Base-by-base conservation (phyloP, 2,113 vertebrate genomes). In the Zapus hudsonius region DNA sequence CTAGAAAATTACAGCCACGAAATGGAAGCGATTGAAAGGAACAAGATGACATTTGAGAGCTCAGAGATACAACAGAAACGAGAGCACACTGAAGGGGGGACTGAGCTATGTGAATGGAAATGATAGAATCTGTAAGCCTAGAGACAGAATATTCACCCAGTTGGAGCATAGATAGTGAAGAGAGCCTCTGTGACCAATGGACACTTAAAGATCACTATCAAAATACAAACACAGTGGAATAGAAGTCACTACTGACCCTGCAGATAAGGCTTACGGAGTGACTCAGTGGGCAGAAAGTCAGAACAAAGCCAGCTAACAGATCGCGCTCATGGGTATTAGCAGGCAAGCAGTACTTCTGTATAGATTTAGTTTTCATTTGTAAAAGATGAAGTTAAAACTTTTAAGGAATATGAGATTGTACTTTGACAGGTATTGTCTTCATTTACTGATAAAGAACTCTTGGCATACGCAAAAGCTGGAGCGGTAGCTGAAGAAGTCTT, bases 401-500 rank as follows among this genome's bases (percentile, higher is more conserved):
- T 78, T 92, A 76, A 70, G 42, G 90, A 10, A 55, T 73, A 63
- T 47, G 1, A 89, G 90, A 59, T 94, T 92, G 93, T 79, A 47
- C 47, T 95, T 94, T 92, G 96, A 76, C 94, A 99, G 99, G 96
- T 99, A 83, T 96, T 99, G 84, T 98, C 99, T 74, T 92, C 98
- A 27, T 99, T 99, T 97, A 99, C 99, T 8, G 98, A 98, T 78
- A 99, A 98, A 98, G 99, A 99, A 95, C 99, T 99, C 96, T 95
- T 95, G 47, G 99, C 99, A 0, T 99, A 99, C 72, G 99, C 99
- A 89, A 99, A 99, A 98, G 99, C 99, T 63, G 99, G 99, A 92
- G 98, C 99, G 23, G 99, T 99, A 78, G 99, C 99, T 40, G 99
- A 99, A 92, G 99, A 99, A 94, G 99, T 99, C 73, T 98, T 99